Conservation (phyloP, 1,140 invertebrate species). For the Drosophila pandora region DNA sequence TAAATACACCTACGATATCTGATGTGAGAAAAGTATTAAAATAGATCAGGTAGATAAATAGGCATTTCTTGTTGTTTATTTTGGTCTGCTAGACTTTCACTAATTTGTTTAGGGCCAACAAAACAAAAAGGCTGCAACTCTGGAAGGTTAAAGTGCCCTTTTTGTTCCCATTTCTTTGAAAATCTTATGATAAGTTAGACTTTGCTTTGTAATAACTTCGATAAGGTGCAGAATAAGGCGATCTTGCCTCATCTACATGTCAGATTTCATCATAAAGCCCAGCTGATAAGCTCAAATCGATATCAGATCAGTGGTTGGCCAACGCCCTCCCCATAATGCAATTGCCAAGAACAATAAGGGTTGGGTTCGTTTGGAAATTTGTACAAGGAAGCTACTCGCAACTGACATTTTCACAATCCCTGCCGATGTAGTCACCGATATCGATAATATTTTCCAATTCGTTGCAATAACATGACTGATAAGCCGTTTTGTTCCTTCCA, state of each 20-base stretch:
- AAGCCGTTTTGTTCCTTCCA: constrained; percentile 21
- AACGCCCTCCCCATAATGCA: constrained; percentile 37
- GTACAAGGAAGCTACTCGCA: constrained; percentile 60
- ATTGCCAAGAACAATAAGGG: constrained; percentile 50
- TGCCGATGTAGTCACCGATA: constrained; percentile 63
- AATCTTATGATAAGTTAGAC: too few relatives aligned
- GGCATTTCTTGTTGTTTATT: background rate
- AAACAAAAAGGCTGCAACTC: background rate
- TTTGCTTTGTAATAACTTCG: constrained; percentile 1
- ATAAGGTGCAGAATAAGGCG: background rate
- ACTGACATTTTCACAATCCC: constrained; percentile 52
- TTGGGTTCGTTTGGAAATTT: constrained; percentile 21
- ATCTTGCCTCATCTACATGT: constrained; percentile 45
- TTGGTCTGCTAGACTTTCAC: constrained; percentile 20
- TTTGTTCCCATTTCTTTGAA: too few relatives aligned
- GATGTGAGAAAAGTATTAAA: constrained; percentile 12
- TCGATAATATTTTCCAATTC: constrained; percentile 42
- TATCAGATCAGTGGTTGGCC: constrained; percentile 23
- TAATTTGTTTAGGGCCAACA: background rate
- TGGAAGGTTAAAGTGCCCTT: background rate
- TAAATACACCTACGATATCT: constrained; percentile 26
- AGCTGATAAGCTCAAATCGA: constrained; percentile 21
- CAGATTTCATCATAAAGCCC: constrained; percentile 23
- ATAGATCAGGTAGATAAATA: constrained; percentile 13
- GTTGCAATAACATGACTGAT: constrained; percentile 68